A percentile compares a stretch with the other conserved stretches of the same genome.
These are phyloP conservation scores for Harpegnathos saltator DNA, from an alignment of 1,140 invertebrate species.

Conservation along the genomic window DNA sequence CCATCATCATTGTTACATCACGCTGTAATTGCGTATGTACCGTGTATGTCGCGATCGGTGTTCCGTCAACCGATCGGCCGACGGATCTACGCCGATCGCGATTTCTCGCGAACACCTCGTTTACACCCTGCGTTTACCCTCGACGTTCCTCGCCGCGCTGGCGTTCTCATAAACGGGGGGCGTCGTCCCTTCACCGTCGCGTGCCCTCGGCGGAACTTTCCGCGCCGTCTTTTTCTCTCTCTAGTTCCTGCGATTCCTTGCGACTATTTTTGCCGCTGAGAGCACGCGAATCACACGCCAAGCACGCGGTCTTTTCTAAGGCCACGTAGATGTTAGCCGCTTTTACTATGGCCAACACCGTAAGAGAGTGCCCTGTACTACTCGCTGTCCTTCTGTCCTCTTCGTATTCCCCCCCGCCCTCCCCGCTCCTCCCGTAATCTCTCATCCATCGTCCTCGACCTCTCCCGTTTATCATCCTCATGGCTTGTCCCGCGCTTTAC, in stretches of 20 bases:
- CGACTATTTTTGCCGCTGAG: slow-evolving; percentile 28
- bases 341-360: slow-evolving; percentile 79
- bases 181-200: neutral
- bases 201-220: slow-evolving; percentile 24
- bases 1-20: neutral
- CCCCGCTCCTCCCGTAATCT: slow-evolving; percentile 28
- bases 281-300: slow-evolving; percentile 69
- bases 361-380: slow-evolving; percentile 64
- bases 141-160: slow-evolving; percentile 1
- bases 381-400: slow-evolving; percentile 47
- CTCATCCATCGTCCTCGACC: slow-evolving; percentile 15
- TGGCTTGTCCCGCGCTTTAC: slow-evolving; percentile 83
- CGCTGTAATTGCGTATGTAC: neutral
- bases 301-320: slow-evolving; percentile 78
- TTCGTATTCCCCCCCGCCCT: slow-evolving; percentile 2
- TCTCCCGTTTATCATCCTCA: slow-evolving; percentile 63
- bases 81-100: neutral
- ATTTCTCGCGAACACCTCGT: neutral
- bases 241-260: neutral
- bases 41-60: neutral
- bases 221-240: neutral
- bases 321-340: slow-evolving; percentile 81
- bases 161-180: neutral
- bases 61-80: neutral
- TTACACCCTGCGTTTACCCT: slow-evolving; percentile 6